Conservation (phyloP, 2,888 invertebrate species). For the Mellilla xanthometata region DNA sequence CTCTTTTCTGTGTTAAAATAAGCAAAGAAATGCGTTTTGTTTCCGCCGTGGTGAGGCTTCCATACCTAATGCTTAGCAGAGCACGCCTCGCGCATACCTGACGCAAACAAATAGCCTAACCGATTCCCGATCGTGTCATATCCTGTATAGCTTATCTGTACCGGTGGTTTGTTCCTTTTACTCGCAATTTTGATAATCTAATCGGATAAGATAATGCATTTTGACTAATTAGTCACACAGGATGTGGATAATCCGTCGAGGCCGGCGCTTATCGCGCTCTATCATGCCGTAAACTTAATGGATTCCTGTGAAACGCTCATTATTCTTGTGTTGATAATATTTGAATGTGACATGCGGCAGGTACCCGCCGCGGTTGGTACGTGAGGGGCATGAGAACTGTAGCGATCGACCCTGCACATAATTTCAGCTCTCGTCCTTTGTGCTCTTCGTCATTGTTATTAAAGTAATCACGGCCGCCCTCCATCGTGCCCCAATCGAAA, state of each 20-base stretch:
- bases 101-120: slow-evolving; percentile 37
- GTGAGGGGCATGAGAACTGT: slow-evolving; percentile 76
- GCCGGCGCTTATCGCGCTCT: slow-evolving; percentile 43
- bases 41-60: slow-evolving; percentile 61
- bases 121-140: slow-evolving; percentile 31
- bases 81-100: slow-evolving; percentile 54
- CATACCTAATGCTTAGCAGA: slow-evolving; percentile 62
- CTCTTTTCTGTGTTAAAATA: slow-evolving; percentile 71
- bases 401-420: slow-evolving; percentile 69
- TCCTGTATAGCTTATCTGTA: slow-evolving; percentile 28
- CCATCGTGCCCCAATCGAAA: slow-evolving; percentile 78
- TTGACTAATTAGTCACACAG: slow-evolving; percentile 38
- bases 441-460: slow-evolving; percentile 77
- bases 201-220: slow-evolving; percentile 26
- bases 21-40: slow-evolving; percentile 74
- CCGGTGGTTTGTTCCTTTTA: slow-evolving; percentile 22
- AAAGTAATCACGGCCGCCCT: slow-evolving; percentile 79
- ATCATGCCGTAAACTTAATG: slow-evolving; percentile 59
- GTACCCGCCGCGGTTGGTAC: slow-evolving; percentile 63
- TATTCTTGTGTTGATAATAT: slow-evolving; percentile 73
- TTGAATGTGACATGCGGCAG: slow-evolving; percentile 65
- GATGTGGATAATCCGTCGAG: slow-evolving; percentile 36
- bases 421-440: slow-evolving; percentile 77
- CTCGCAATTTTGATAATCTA: slow-evolving; percentile 19
- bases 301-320: slow-evolving; percentile 68